These are phyloP conservation scores for Lycopodina hypogea DNA, from an alignment of 37 sponge, comb jelly and placozoan species.

Conservation along the genomic window DNA sequence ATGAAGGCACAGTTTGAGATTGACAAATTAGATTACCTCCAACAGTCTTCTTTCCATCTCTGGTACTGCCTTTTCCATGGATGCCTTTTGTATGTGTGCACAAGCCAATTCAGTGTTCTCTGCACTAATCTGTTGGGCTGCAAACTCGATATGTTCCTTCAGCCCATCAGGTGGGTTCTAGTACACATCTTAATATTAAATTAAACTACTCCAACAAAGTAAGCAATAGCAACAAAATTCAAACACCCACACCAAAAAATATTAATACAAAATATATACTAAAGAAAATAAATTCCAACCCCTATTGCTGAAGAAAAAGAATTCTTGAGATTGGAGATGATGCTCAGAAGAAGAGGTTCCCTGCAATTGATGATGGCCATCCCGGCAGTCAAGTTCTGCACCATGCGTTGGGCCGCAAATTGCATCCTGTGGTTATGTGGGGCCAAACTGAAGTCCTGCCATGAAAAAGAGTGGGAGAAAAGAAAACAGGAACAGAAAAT, in stretches of 20 bases:
- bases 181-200: background rate
- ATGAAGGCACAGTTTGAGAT: background rate
- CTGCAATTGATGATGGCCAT: constrained; percentile 97
- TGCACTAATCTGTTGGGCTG: constrained; percentile 75
- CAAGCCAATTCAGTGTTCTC: constrained; percentile 98
- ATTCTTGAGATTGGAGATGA: constrained; percentile 85
- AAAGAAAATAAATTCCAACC: constrained; percentile 34
- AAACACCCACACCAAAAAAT: too few species aligned
- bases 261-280: too few species aligned
- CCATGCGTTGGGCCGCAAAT: constrained; percentile 93
- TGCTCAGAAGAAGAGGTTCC: constrained; percentile 87
- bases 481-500: background rate
- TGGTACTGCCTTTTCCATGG: constrained; percentile 86
- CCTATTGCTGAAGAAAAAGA: constrained; percentile 68
- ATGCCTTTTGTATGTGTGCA: constrained; percentile 96
- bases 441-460: constrained; percentile 94
- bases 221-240: too few species aligned
- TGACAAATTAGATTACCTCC: constrained; percentile 45
- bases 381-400: constrained; percentile 96
- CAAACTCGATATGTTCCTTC: constrained; percentile 72
- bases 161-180: constrained; percentile 61
- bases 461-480: background rate
- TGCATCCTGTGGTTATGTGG: constrained; percentile 88
- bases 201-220: too few species aligned
- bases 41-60: constrained; percentile 96